phyloP scores from a whole-genome alignment of 2,113 vertebrate genomes.

The Atlantisia rogersi region DNA sequence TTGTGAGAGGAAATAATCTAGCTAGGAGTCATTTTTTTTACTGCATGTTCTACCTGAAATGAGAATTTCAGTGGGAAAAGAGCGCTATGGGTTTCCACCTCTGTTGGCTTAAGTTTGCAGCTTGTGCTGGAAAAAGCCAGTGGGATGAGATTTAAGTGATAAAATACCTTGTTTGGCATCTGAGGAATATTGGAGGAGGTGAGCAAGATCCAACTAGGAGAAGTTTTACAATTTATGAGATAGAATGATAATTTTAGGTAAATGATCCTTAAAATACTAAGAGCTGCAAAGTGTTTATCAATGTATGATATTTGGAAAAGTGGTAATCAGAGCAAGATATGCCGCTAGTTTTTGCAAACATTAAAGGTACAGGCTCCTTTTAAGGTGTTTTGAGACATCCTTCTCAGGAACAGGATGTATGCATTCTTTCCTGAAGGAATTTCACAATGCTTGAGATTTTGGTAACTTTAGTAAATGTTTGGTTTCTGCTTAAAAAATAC shows the following conservation, averaged over 20 bases:
- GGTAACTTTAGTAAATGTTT: not conserved
- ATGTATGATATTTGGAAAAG: not conserved
- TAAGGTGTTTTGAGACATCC: not conserved
- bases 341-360: not conserved
- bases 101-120: not conserved
- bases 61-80: not conserved
- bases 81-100: not conserved
- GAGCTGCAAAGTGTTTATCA: not conserved
- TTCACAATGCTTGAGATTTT: not conserved
- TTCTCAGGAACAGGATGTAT: not conserved
- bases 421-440: not conserved
- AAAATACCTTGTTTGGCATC: not conserved
- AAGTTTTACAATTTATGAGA: not conserved
- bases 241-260: not conserved
- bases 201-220: not conserved
- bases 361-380: not conserved
- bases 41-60: not conserved
- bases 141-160: constrained; percentile 28
- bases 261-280: not conserved
- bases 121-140: not conserved
- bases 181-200: not conserved
- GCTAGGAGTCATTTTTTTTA: not conserved
- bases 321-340: not conserved
- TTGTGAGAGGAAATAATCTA: not conserved
- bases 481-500: not conserved